Base-by-base conservation (phyloP, 1,140 invertebrate species). In the Protaetia brevitarsis region DNA sequence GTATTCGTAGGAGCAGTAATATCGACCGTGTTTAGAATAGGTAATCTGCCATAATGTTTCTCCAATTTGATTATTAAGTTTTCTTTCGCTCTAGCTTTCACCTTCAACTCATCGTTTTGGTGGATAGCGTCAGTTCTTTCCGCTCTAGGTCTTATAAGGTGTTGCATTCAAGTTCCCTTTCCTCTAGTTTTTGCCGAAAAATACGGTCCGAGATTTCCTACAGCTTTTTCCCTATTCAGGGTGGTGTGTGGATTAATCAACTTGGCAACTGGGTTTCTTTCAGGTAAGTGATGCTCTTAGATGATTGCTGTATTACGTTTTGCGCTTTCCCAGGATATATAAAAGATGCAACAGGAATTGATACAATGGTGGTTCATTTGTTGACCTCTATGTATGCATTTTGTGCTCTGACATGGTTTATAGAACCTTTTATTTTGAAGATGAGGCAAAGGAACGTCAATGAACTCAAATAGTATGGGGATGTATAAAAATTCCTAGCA, bases 321-420 rank as follows among this genome's bases (percentile, higher is more conserved):
- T 27, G 16, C 5, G 1, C 8, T 31, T 41, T 27, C 8, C 31
- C 19, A 51, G 41, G 41, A 0, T 51, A 23, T 16, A 68, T 77
- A 2, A 76, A 74, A 62, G 31, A 45, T 6, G 7, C 66, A 3
- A 76, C 74, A 2, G 37, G 68, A 0, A 76, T 69, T 58, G 71
- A 75, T 45, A 68, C 64, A n/a, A 73, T 75, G 73, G 74, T 73
- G 0, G 72, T 75, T 21, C 75, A 76, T 64, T 58, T 75, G 2
- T 41, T 76, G 10, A 74, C 70, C 10, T 7, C 65, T 31, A 72
- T 71, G 7, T 73, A 69, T 58, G 63, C 72, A 0, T 36, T 71
- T 0, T 72, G 73, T 29, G 68, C 65, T 3, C 62, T 74, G 19
- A 45, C 69, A n/a, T 76, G 75, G 75, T 67, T 28, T 0, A 58